phyloP scores from a whole-genome alignment of 2,113 vertebrate species.

The Aphyosemion australe region DNA sequence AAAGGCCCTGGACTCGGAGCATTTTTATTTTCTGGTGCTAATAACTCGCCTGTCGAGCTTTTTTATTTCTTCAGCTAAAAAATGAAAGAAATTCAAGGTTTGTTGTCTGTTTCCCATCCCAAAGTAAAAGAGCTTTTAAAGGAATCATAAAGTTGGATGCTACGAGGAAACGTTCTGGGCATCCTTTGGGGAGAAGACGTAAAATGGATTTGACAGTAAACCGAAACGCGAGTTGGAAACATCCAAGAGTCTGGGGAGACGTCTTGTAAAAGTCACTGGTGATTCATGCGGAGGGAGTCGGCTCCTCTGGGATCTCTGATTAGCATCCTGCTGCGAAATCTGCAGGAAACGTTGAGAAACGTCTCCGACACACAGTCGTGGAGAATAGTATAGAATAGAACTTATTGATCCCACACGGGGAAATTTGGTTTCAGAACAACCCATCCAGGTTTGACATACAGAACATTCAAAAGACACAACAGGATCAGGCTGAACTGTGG shows the following conservation, averaged over 20 bases:
- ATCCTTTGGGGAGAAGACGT: neutral
- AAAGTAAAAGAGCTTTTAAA: conserved; percentile 6
- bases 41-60: neutral
- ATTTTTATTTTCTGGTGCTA: too few species aligned
- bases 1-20: too few species aligned
- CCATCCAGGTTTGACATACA: too few species aligned
- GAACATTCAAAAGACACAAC: too few species aligned
- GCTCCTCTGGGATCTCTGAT: conserved; percentile 46
- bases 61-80: neutral
- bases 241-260: conserved; percentile 38
- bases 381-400: too few species aligned
- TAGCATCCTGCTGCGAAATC: conserved; percentile 50
- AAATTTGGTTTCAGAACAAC: too few species aligned
- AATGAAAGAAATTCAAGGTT: neutral
- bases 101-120: conserved; percentile 11
- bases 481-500: too few species aligned
- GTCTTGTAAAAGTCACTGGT: conserved; percentile 45
- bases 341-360: conserved; percentile 29
- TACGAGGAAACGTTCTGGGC: conserved; percentile 16
- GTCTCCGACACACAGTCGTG: conserved; percentile 15
- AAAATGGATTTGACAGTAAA: conserved; percentile 30
- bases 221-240: conserved; percentile 31
- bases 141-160: neutral
- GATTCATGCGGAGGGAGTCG: conserved; percentile 42
- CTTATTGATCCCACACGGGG: too few species aligned